Evolutionary conservation across 2,888 invertebrate species (phyloP).

Genomic region (Cheilosia impressa): DNA sequence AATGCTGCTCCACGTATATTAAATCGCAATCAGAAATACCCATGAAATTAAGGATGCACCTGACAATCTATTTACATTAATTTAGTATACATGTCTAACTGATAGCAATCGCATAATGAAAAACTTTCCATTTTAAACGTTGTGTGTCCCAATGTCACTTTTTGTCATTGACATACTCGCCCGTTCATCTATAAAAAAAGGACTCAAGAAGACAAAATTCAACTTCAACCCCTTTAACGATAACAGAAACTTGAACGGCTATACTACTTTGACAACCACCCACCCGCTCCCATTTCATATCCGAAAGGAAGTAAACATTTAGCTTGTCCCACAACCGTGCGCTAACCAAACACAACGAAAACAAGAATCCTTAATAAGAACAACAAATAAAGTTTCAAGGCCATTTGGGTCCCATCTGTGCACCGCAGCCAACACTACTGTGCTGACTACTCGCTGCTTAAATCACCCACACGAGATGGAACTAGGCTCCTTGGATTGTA

Average conservation of each 20-base stretch:
- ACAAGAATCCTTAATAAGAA: slow-evolving; percentile 45
- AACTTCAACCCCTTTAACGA: slow-evolving; percentile 65
- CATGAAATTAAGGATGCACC: slow-evolving; percentile 5
- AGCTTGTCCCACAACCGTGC: slow-evolving; percentile 24
- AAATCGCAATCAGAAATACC: neutral
- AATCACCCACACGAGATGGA: slow-evolving; percentile 36
- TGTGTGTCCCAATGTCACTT: slow-evolving; percentile 33
- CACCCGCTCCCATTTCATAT: neutral
- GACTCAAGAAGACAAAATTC: slow-evolving; percentile 9
- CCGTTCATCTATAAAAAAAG: slow-evolving; percentile 21
- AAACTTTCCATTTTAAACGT: slow-evolving; percentile 22
- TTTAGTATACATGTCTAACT: too few species aligned
- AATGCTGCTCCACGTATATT: neutral
- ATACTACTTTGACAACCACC: slow-evolving; percentile 14
- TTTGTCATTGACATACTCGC: slow-evolving; percentile 59
- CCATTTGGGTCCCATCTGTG: slow-evolving; percentile 35
- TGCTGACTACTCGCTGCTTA: neutral
- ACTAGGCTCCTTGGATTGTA: slow-evolving; percentile 10
- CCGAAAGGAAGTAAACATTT: slow-evolving; percentile 48
- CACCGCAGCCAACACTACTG: neutral
- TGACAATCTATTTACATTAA: too few species aligned
- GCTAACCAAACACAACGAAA: slow-evolving; percentile 4
- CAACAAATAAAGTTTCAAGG: slow-evolving; percentile 66
- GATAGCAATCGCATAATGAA: slow-evolving; percentile 8
- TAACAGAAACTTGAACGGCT: slow-evolving; percentile 15